phyloP scores from a whole-genome alignment of 2,113 vertebrate species.

The Alaudala cheleensis region DNA sequence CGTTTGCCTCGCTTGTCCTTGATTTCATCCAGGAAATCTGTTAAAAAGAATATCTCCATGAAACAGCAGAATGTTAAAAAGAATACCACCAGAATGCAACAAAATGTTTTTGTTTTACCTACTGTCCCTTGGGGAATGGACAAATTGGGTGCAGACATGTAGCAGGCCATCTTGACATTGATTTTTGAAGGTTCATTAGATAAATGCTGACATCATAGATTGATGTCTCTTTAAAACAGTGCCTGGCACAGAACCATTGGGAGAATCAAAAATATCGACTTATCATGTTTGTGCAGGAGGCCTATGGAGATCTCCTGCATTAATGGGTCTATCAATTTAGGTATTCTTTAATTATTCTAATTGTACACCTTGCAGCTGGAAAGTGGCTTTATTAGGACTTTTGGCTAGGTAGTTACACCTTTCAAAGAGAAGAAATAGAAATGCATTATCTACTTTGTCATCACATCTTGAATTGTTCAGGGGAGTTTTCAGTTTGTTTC shows the following conservation, averaged over 20 bases:
- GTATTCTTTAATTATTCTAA: slow-evolving; percentile 90
- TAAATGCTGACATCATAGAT: slow-evolving; percentile 98
- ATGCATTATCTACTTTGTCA: slow-evolving; percentile 57
- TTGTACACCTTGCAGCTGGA: slow-evolving; percentile 78
- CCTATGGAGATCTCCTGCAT: slow-evolving; percentile 77
- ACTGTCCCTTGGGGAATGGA: slow-evolving; percentile 31
- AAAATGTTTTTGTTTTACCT: slow-evolving; percentile 42
- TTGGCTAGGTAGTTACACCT: slow-evolving; percentile 1
- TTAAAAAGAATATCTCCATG: not conserved
- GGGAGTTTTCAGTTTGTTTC: not conserved
- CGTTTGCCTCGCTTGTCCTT: not conserved
- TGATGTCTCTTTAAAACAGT: slow-evolving; percentile 99
- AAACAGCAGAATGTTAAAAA: not conserved
- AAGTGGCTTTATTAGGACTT: slow-evolving; percentile 72
- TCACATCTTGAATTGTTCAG: slow-evolving; percentile 53
- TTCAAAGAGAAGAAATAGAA: slow-evolving; percentile 18
- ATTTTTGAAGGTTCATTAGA: slow-evolving; percentile 96
- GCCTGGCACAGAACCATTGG: slow-evolving; percentile 83
- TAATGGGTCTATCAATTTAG: slow-evolving; percentile 84
- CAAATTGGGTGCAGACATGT: slow-evolving; percentile 73
- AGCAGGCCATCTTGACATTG: slow-evolving; percentile 84
- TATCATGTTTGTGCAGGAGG: slow-evolving; percentile 76
- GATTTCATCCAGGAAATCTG: not conserved
- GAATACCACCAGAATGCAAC: not conserved
- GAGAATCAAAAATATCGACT: slow-evolving; percentile 95